Evolutionary conservation across 2,113 vertebrate genomes (phyloP), one percentile per base, ranked within the genome.

Genomic region (Misgurnus mizolepis): DNA sequence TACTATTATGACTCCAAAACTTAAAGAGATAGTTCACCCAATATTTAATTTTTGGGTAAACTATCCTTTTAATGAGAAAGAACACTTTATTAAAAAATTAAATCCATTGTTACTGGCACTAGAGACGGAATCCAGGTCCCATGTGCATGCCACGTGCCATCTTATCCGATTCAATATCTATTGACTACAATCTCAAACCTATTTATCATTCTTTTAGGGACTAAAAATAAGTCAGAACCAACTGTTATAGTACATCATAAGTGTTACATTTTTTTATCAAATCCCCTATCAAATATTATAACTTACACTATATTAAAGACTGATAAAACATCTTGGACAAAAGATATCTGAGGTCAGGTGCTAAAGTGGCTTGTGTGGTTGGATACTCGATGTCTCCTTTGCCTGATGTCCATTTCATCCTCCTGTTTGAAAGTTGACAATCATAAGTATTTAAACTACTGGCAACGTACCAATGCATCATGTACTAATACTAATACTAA

Each of bases 381-480:
- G 68, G 39, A 56, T 0, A 3, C 17, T n/a, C 53, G 76, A 3
- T 4, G 75, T 68, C 79, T 60, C 27, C 72, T 43, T 67, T 34
- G 77, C 58, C 67, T 81, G 18, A 85, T 49, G 18, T 85, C 86
- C 71, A 88, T 67, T 18, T 93, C 90, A 61, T 92, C 91, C 74
- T 93, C 92, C 92, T 93, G 84, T 67, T 22, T 72, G 66, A 72
- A 60, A 83, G 34, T 62, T 6, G 27, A 15, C 68, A 27, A 60
- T 27, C 34, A 4, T 56, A 39, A 47, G 22, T 39, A 39, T 40
- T 70, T 43, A 43, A 17, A 43, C 10, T 58, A 45, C 15, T 17
- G 15, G 14, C 14, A 61, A 0, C 40, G 7, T 39, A 1, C 6
- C 41, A 40, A 27, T 78, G 22, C 11, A 12, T 18, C 1, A 10